Evolutionary conservation across 2,888 invertebrate genomes (phyloP), one percentile per base, ranked within the genome.

Genomic region (Agrotis segetum): DNA sequence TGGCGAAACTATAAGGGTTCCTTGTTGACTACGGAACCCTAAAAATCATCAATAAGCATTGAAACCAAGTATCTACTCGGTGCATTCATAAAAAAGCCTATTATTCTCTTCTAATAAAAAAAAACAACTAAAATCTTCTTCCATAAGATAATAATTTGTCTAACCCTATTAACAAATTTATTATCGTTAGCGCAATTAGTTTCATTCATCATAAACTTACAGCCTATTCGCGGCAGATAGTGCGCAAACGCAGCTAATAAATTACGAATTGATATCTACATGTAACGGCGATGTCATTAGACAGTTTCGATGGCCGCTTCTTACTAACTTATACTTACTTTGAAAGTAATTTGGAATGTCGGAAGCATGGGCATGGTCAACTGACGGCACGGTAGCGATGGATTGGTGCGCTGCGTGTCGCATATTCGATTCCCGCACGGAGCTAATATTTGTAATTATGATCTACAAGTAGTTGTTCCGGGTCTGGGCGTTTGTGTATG

Each of bases 131-230:
- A 61, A 62, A 69, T 52, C 68, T 19, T 55, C 64, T 55, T 52
- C 3, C 29, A 44, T 47, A 4, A 6, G 11, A 67, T 47, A 60
- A 49, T 64, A 70, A 79, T 65, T 79, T 64, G 66, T 61, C 19
- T 71, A 66, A 66, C 82, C 72, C 83, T 80, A 70, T 14, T 63
- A 67, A 71, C 58, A 67, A 80, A 80, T 77, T 79, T 62, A 74
- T 55, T 73, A 80, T 77, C 77, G 62, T 61, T 71, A 78, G 62
- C 60, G 81, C 75, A 83, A 83, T 83, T 83, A 77, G 68, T 78
- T 81, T 78, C 69, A 81, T 83, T 83, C 81, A 83, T 83, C 81
- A 81, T 83, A 83, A 83, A 78, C 62, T 68, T 76, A 75, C 65
- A 59, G 70, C 74, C 49, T 63, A 74, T 79, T 68, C 62, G 75